Base-by-base conservation (phyloP, 1,140 invertebrate species). In the Brachionus asplanchnoidis region DNA sequence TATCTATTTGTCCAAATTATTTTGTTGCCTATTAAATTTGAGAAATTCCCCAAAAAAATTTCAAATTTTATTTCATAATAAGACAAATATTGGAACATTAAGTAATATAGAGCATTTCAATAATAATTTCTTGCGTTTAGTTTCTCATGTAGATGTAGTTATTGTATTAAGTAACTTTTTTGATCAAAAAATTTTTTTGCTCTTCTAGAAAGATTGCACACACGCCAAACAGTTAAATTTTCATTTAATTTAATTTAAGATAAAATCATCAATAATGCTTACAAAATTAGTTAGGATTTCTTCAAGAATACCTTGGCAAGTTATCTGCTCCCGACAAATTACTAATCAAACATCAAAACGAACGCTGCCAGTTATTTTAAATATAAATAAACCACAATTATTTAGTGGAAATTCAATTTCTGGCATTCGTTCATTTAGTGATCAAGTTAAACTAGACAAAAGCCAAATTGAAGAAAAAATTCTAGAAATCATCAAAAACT, bases 381-480 rank as follows among this genome's bases (percentile, higher is more conserved):
- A 36, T 17, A 3, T 32, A 70, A 70, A 36, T 28, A 70, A 14
- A 11, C 28, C 20, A 36, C 42, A n/a, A 36, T 7, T 6, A 8
- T 20, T 20, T 7, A 23, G 9, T 60, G 6, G 7, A 20, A 60
- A 26, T 75, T 75, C 70, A 11, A 75, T 44, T 20, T 42, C 7
- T 42, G 46, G 23, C 4, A 42, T 73, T 17, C 68, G 68, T 40
- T 73, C 32, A 32, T 50, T 26, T 50, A 23, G 42, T 23, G 73
- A 77, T 50, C 42, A 77, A 26, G 42, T 9, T 14, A 77, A 77
- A 14, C 9, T 9, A 14, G 42, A 68, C 4, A 42, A 60, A 36
- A 26, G 8, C 14, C 53, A 82, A 82, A 65, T 82, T 32, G 79
- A 82, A 68, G 20, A 82, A 68, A 82, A 82, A 68, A 26, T 82